phyloP scores from a whole-genome alignment of 2,888 invertebrate species.

The Volucella inanis region DNA sequence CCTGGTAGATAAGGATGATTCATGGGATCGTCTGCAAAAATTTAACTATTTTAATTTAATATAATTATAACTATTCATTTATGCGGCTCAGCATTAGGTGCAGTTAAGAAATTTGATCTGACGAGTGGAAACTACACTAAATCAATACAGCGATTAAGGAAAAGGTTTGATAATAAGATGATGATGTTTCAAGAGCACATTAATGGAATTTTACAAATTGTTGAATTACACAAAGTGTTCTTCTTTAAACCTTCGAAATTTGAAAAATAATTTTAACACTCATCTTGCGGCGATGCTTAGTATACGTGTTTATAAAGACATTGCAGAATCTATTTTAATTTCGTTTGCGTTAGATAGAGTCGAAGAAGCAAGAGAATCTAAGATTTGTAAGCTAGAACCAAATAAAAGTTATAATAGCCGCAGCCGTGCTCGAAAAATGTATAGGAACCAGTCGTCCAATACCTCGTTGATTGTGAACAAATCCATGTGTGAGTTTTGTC shows the following conservation, averaged over 20 bases:
- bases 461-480: too few relatives aligned
- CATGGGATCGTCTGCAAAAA: slow-evolving; percentile 18
- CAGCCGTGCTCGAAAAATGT: too few relatives aligned
- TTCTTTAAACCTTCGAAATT: slow-evolving; percentile 3
- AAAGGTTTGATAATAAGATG: slow-evolving; percentile 16
- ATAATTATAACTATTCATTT: too few relatives aligned
- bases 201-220: slow-evolving; percentile 8
- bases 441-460: too few relatives aligned
- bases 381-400: too few relatives aligned
- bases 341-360: slow-evolving; percentile 27
- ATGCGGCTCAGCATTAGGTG: too few relatives aligned
- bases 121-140: too few relatives aligned
- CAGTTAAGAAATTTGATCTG: too few relatives aligned
- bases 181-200: slow-evolving; percentile 24
- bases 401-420: too few relatives aligned
- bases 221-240: slow-evolving; percentile 21
- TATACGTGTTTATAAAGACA: slow-evolving; percentile 24
- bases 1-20: neutral
- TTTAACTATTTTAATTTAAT: slow-evolving; percentile 43
- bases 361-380: neutral
- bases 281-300: slow-evolving; percentile 28
- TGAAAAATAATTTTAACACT: slow-evolving; percentile 20
- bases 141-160: too few relatives aligned
- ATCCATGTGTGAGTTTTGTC: too few relatives aligned
- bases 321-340: slow-evolving; percentile 14